Conservation (phyloP, 2,888 invertebrate species). For the Altica lythri region DNA sequence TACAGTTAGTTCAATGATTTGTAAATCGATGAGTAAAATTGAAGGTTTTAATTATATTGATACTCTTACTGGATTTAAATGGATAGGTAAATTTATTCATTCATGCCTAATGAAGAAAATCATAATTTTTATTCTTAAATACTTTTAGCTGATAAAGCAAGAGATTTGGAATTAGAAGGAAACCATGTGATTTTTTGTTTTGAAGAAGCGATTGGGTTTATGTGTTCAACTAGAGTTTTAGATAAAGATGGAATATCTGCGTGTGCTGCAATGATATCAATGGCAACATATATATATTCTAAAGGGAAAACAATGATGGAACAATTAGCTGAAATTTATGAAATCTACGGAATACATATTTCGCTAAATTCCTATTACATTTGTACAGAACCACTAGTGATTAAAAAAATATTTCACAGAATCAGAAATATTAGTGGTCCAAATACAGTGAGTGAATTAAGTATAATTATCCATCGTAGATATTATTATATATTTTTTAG, state of each 20-base stretch:
- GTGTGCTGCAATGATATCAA: constrained; percentile 77
- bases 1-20: constrained; percentile 95
- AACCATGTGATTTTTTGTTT: constrained; percentile 89
- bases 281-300: constrained; percentile 71
- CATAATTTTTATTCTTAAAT: too few relatives aligned
- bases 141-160: constrained; percentile 70
- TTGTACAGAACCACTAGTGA: constrained; percentile 74
- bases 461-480: not conserved
- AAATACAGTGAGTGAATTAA: constrained; percentile 61
- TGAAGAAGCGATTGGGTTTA: constrained; percentile 98
- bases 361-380: constrained; percentile 88
- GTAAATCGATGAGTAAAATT: constrained; percentile 76
- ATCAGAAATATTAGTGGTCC: constrained; percentile 74
- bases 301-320: constrained; percentile 63
- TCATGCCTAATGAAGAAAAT: not conserved
- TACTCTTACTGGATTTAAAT: constrained; percentile 98
- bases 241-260: constrained; percentile 98
- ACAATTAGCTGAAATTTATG: constrained; percentile 78
- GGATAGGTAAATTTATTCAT: constrained; percentile 76
- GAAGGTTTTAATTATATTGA: constrained; percentile 82
- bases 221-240: constrained; percentile 86
- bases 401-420: constrained; percentile 77
- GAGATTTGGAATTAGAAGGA: constrained; percentile 71
- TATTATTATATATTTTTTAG: constrained; percentile 56
- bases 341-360: constrained; percentile 86